Conservation (phyloP, 35 echinoderm and acorn worm genomes). For the Strongylocentrotus purpuratus region DNA sequence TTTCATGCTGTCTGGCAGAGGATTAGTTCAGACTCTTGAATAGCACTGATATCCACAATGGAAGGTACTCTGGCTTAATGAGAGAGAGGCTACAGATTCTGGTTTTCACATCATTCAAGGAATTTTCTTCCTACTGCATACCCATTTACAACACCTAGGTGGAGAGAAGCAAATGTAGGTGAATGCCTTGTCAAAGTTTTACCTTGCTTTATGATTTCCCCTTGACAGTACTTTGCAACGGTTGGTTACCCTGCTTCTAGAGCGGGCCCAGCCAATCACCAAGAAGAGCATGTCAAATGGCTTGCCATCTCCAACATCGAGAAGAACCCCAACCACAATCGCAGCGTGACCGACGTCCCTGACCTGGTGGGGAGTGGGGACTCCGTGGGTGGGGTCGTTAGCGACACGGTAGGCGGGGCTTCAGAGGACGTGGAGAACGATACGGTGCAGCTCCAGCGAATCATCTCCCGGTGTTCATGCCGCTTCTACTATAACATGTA, state of each 20-base stretch:
- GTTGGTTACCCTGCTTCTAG: constrained; percentile 73
- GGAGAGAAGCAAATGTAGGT: too few species aligned
- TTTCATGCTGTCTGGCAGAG: too few species aligned
- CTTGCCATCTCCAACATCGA: constrained; percentile 85
- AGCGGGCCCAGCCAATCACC: constrained; percentile 8
- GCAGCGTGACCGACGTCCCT: constrained; percentile 72
- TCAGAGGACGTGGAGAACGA: constrained; percentile 62
- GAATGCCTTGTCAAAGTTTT: too few species aligned
- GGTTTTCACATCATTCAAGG: too few species aligned
- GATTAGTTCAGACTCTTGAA: too few species aligned
- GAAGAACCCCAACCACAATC: constrained; percentile 49
- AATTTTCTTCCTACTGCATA: too few species aligned
- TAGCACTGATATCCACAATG: too few species aligned
- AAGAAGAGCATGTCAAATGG: constrained; percentile 79
- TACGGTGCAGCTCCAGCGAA: constrained; percentile 92
- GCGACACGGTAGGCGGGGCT: constrained; percentile 86
- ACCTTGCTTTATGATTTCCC: not conserved
- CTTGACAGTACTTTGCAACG: constrained; percentile 90
- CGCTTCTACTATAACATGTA: constrained; percentile 91
- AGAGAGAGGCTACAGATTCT: too few species aligned
- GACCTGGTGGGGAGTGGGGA: constrained; percentile 97
- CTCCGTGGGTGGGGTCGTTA: constrained; percentile 96
- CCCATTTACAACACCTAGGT: too few species aligned
- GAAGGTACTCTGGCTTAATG: too few species aligned
- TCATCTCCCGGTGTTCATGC: constrained; percentile 85